Evolutionary conservation across 2,113 vertebrate species (phyloP), one percentile per base, ranked within the genome.

Genomic region (Lanius ludovicianus): DNA sequence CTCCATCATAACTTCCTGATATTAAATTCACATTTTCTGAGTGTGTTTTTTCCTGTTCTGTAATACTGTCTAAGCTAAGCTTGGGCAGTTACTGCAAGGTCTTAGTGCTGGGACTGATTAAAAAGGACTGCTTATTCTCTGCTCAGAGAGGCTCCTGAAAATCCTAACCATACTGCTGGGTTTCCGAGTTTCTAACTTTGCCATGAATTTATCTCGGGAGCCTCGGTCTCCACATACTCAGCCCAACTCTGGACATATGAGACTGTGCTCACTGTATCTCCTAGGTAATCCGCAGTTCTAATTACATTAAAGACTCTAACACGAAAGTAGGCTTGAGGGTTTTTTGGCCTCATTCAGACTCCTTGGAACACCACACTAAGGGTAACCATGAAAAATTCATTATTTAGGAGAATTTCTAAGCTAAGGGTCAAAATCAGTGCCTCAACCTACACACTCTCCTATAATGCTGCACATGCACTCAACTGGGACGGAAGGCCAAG

Each of bases 401-500:
- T 35, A 7, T 53, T 15, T 0, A 0, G 35, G 18, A 24, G 17
- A 44, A 24, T 35, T 31, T 49, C 5, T 15, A 42, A 81, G 33
- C 13, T 6, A 39, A 46, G 35, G 56, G 64, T 46, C 56, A 62
- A 46, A 24, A n/a, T 14, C 13, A 8, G 57, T 7, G 50, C 49
- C 39, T 47, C 18, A 33, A 5, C n/a, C 65, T 15, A 4, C 0
- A 0, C 3, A 1, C 24, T 6, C n/a, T 22, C 64, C 60, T 16
- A 1, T 24, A 57, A 18, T 5, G 16, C 63, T 7, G 41, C 24
- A 13, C 3, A 0, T 1, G 28, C 47, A 10, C 6, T 42, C 6
- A 42, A 53, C 46, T 1, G 0, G 3, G 21, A 75, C 3, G 10
- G 20, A 56, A 52, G 60, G 86, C 94, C 76, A 19, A 39, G 56